phyloP scores from a whole-genome alignment of 2,888 invertebrate species.

The Rhagophthalmus giganteus region DNA sequence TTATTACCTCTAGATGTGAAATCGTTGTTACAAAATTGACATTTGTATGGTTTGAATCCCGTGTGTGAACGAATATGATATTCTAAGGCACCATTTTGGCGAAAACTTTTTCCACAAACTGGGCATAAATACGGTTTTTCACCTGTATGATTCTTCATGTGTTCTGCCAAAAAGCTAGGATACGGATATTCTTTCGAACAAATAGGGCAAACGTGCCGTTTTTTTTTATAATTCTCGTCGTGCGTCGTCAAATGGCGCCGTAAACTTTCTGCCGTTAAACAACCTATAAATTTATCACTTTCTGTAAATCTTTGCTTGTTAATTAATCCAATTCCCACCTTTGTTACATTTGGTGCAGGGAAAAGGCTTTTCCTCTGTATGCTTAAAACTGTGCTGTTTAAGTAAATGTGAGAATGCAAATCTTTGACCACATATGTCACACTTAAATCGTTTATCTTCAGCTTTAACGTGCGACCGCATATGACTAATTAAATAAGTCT shows the following conservation, averaged over 20 bases:
- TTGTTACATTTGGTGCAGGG: conserved; percentile 47
- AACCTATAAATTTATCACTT: conserved; percentile 39
- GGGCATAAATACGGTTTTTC: conserved; percentile 52
- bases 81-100: conserved; percentile 43
- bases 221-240: conserved; percentile 44
- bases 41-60: conserved; percentile 37
- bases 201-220: conserved; percentile 44
- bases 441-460: conserved; percentile 33
- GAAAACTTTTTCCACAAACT: conserved; percentile 50
- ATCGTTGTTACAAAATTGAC: conserved; percentile 34
- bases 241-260: conserved; percentile 49
- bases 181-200: conserved; percentile 47
- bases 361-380: conserved; percentile 46
- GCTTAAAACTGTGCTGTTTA: conserved; percentile 48
- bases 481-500: conserved; percentile 31
- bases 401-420: conserved; percentile 46
- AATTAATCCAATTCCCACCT: too few species aligned
- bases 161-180: conserved; percentile 48
- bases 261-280: conserved; percentile 49
- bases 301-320: too few species aligned
- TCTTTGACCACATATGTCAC: conserved; percentile 41
- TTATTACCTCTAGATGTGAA: conserved; percentile 36
- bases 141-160: conserved; percentile 52
- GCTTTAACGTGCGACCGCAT: conserved; percentile 29
- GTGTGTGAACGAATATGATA: conserved; percentile 41